Base-by-base conservation (phyloP, 2,888 invertebrate species). In the Melieria omissa region DNA sequence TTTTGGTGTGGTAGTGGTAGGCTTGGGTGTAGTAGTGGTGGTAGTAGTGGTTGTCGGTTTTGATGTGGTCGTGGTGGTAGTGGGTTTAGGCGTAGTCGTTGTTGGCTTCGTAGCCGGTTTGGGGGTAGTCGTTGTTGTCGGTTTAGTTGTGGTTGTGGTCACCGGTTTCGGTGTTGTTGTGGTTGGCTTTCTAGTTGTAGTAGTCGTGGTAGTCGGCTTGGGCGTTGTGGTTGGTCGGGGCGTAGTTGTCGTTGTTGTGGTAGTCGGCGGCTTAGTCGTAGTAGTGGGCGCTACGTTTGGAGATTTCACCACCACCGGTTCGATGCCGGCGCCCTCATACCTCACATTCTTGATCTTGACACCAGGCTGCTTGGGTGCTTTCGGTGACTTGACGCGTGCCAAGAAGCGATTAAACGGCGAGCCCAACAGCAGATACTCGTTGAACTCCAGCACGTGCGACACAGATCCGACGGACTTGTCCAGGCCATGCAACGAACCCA, bases 381-480 rank as follows among this genome's bases (percentile, higher is more conserved):
- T 84, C 4, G 87, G 88, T 9, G 90, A 88, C 49, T 92, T 89
- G n/a, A 93, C 89, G 68, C 91, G 89, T 0, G 89, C 92, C 61
- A 95, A 84, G 78, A 89, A 93, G 70, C 90, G 88, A 80, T 91
- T 91, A 76, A 89, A 90, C 0, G 94, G 94, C 14, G 90, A 90
- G 29, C 93, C 95, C 47, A 92, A 85, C 80, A 91, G 91, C 12
- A 94, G 85, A 78, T 89, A 89, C 77, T 91, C 90, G 65, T 91
- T 90, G 80, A 89, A 90, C 62, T 93, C 89, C 74, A 91, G 88
- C 4, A 91, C 92, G 79, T 94, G 93, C 78, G 92, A 91, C 29
- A 93, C 88, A 9, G 84, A 82, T 0, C 76, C 69, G 1, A 92
- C 79, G 41, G 89, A 88, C 52, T 87, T 88, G 80, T 93, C 91